Base-by-base conservation (phyloP, 2,888 invertebrate species). In the Suillia variegata region DNA sequence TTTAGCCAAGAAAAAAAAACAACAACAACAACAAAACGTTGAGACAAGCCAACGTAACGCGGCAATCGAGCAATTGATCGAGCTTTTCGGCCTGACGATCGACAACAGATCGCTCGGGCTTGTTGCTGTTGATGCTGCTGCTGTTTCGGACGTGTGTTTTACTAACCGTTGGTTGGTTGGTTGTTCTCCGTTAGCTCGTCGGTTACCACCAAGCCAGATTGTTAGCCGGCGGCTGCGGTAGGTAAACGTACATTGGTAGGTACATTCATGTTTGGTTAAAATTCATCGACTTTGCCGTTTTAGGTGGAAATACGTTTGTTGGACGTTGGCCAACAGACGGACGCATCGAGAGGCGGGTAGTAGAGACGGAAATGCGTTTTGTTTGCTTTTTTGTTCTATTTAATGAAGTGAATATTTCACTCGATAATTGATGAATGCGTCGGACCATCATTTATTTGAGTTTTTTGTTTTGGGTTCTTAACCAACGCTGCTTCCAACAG, bases 61-160 rank as follows among this genome's bases (percentile, higher is more conserved):
- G 17, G 15, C 18, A 21, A 33, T 31, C 20, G 51, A 20, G 45
- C 45, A 51, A 34, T 45, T 24, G 54, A 22, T 24, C 42, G 38
- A 31, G 31, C 2, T 18, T 18, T 45, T 45, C 18, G 17, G 68
- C 69, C 76, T 75, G 76, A 66, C 76, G 73, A 73, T 76, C 73
- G 74, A 76, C 73, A 73, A 76, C 74, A 77, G 75, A 72, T 76
- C 73, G 76, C 73, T 76, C 66, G 68, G 73, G 73, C 70, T 74
- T 13, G 24, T 69, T 76, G 56, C 34, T 68, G 66, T 62, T 62
- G 69, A 68, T 71, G 64, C 66, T 74, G 67, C 56, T 58, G 54
- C 12, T 54, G 18, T 58, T 55, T 13, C n/a, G 33, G 48, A 4
- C 5, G 21, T 17, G n/a, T n/a, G n/a, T n/a, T n/a, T n/a, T n/a